Conservation (phyloP, 2,113 vertebrate genomes). For the Pithys albifrons region DNA sequence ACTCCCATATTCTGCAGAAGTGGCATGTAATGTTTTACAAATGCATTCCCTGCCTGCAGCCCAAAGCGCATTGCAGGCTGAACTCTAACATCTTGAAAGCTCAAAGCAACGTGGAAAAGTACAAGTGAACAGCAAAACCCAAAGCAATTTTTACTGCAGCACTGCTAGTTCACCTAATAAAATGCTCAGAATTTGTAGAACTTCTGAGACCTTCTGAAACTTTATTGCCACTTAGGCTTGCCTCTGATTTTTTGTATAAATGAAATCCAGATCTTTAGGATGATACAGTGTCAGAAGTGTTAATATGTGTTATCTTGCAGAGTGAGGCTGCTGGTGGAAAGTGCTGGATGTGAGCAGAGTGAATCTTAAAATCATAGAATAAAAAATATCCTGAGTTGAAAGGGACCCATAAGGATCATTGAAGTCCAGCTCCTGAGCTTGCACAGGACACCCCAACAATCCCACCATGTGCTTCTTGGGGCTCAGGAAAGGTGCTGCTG, state of each 20-base stretch:
- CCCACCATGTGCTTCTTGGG: neutral
- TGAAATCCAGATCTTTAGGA: neutral
- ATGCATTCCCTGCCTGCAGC: slow-evolving; percentile 46
- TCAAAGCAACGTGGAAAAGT: slow-evolving; percentile 52
- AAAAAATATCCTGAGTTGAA: neutral
- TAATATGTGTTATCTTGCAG: neutral
- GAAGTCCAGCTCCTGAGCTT: neutral
- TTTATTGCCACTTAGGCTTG: neutral
- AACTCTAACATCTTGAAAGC: slow-evolving; percentile 31
- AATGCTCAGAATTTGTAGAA: slow-evolving; percentile 7
- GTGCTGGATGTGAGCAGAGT: neutral
- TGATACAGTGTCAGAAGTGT: neutral
- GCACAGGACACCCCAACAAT: neutral
- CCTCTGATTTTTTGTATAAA: neutral
- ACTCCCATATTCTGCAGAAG: slow-evolving; percentile 28
- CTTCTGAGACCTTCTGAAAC: neutral
- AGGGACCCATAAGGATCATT: neutral
- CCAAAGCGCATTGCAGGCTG: slow-evolving; percentile 21
- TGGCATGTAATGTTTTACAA: slow-evolving; percentile 1
- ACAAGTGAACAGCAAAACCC: slow-evolving; percentile 15
- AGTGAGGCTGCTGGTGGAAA: neutral
- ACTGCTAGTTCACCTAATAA: slow-evolving; percentile 34
- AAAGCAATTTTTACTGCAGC: slow-evolving; percentile 50
- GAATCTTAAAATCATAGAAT: neutral
- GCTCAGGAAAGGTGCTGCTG: neutral